Conservation (phyloP, 1,140 invertebrate species). For the Ceratina japonica region DNA sequence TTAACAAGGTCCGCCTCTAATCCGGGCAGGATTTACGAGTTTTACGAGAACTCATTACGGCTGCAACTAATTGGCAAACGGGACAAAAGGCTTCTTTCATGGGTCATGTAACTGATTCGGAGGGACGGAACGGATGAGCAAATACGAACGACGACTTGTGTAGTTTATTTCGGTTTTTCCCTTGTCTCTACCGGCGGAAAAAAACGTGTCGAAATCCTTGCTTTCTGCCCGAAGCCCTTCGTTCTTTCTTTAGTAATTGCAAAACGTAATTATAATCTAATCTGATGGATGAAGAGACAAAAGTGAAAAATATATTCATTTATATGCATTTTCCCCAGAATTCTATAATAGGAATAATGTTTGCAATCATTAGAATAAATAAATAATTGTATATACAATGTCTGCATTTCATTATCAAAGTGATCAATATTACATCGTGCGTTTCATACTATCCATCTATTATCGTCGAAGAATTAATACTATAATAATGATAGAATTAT, state of each 20-base stretch:
- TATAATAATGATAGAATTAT: background rate
- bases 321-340: no score
- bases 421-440: no score
- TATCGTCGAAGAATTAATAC: background rate
- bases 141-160: conserved; percentile 21
- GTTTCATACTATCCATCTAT: background rate
- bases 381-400: background rate
- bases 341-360: background rate
- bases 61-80: conserved; percentile 60
- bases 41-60: conserved; percentile 63
- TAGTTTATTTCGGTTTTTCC: conserved; percentile 12
- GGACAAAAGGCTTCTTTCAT: conserved; percentile 62
- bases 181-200: no score
- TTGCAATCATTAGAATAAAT: background rate
- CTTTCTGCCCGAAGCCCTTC: no score
- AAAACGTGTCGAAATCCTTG: no score
- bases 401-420: background rate
- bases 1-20: conserved; percentile 43
- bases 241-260: background rate
- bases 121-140: conserved; percentile 36
- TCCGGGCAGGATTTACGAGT: conserved; percentile 63
- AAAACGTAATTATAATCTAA: no score
- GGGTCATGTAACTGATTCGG: conserved; percentile 62
- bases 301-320: no score
- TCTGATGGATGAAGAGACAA: no score